Evolutionary conservation across 2,888 invertebrate species (phyloP).

Genomic region (Drosophila demipolita): DNA sequence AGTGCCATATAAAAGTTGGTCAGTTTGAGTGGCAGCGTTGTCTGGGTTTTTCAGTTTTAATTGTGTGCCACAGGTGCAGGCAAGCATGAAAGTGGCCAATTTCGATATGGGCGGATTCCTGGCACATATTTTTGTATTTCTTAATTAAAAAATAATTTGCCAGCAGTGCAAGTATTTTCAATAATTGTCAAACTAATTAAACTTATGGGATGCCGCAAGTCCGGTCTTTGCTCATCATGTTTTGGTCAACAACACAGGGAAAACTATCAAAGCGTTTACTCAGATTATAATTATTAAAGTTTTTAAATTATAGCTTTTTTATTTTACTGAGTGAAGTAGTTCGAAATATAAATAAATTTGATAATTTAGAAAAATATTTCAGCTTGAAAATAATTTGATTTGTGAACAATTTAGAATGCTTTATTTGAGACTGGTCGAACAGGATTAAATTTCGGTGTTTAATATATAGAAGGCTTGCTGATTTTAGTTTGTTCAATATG

Average conservation of each 20-base stretch:
- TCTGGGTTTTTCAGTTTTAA: constrained; percentile 56
- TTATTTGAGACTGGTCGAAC: background rate
- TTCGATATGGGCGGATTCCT: constrained; percentile 2
- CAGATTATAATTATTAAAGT: background rate
- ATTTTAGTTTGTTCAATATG: background rate
- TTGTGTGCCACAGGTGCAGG: constrained; percentile 70
- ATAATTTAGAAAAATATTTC: background rate
- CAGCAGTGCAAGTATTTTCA: constrained; percentile 46
- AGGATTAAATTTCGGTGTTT: background rate
- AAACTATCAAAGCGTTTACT: background rate
- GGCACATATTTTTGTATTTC: constrained; percentile 56
- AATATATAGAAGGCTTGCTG: background rate
- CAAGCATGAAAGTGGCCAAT: constrained; percentile 73
- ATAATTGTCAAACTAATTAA: constrained; percentile 60
- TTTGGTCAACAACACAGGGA: constrained; percentile 1
- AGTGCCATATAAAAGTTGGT: constrained; percentile 55
- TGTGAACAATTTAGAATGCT: background rate
- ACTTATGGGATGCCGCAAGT: constrained; percentile 17
- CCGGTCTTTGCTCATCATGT: background rate
- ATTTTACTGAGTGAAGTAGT: background rate
- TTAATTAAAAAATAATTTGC: constrained; percentile 70
- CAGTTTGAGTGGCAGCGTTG: constrained; percentile 29
- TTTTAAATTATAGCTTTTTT: background rate
- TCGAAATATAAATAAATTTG: background rate
- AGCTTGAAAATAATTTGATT: background rate